A percentile compares a stretch with the other conserved stretches of the same genome.
Evolutionary conservation across 2,797 vertebrate genomes (phyloP).

Genomic region (Coranthus polyacanthus): DNA sequence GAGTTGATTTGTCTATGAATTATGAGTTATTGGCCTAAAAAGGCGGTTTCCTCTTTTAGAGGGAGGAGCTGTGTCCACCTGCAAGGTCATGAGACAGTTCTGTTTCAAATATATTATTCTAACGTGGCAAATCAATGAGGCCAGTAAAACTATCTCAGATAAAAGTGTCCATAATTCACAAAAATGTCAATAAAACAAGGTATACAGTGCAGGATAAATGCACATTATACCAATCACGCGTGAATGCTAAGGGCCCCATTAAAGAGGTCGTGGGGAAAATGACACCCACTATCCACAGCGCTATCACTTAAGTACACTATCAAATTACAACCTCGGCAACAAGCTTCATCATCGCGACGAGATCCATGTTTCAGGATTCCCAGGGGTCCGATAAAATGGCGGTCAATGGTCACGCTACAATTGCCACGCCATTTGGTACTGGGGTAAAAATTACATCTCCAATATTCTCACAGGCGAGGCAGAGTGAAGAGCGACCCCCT

Average conservation of each 20-base stretch:
- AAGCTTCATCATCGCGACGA: constrained; percentile 52
- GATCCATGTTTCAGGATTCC: constrained; percentile 67
- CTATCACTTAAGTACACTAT: constrained; percentile 66
- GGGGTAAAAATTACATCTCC: constrained; percentile 71
- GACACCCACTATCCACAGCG: constrained; percentile 14
- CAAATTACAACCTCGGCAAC: constrained; percentile 65
- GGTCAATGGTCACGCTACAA: constrained; percentile 69
- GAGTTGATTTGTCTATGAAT: constrained; percentile 2
- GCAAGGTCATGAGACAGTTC: constrained; percentile 40
- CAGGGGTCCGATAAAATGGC: constrained; percentile 68
- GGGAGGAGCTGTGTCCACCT: constrained; percentile 2
- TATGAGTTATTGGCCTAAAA: constrained; percentile 1
- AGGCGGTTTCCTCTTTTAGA: background rate
- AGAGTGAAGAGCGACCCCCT: constrained; percentile 56
- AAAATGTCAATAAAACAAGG: constrained; percentile 57
- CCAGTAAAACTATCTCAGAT: constrained; percentile 48
- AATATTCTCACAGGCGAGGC: constrained; percentile 65
- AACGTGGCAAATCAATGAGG: constrained; percentile 51
- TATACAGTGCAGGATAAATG: constrained; percentile 46
- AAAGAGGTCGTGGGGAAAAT: constrained; percentile 50
- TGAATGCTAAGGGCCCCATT: constrained; percentile 52
- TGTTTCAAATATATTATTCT: constrained; percentile 44
- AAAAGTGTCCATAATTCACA: constrained; percentile 59
- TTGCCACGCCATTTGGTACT: constrained; percentile 54
- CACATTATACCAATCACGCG: constrained; percentile 46